Evolutionary conservation across 2,888 invertebrate species (phyloP).

Genomic region (Chaetogeoica ovagalla): DNA sequence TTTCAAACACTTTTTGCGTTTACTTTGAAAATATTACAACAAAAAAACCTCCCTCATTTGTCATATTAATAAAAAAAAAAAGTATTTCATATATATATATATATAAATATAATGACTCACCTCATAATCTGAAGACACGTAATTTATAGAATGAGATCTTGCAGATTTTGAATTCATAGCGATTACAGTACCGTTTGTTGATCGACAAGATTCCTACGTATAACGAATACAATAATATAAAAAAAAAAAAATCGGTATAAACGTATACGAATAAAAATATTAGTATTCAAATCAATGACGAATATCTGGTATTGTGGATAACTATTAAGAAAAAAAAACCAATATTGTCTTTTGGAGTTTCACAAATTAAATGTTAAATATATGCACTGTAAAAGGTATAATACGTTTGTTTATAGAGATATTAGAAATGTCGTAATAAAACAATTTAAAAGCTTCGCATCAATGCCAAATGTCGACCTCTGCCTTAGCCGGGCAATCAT

Average conservation of each 20-base stretch:
- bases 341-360: background rate
- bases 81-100: too few relatives aligned
- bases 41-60: background rate
- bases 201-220: background rate
- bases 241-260: too few relatives aligned
- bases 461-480: slow-evolving; percentile 49
- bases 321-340: slow-evolving; percentile 3
- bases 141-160: slow-evolving; percentile 57
- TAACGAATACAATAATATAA: too few relatives aligned
- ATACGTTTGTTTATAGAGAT: background rate
- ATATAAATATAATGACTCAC: too few relatives aligned
- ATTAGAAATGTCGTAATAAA: slow-evolving; percentile 36
- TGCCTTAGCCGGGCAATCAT: slow-evolving; percentile 30
- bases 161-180: slow-evolving; percentile 14
- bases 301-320: background rate
- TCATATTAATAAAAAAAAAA: too few relatives aligned
- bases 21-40: background rate
- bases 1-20: background rate
- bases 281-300: background rate
- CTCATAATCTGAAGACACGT: slow-evolving; percentile 58
- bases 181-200: background rate
- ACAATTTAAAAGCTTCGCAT: slow-evolving; percentile 25
- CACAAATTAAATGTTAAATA: slow-evolving; percentile 51
- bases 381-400: slow-evolving; percentile 14
- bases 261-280: background rate